Base-by-base conservation (phyloP, 2,888 invertebrate genomes). In the Acholoe squamosa region DNA sequence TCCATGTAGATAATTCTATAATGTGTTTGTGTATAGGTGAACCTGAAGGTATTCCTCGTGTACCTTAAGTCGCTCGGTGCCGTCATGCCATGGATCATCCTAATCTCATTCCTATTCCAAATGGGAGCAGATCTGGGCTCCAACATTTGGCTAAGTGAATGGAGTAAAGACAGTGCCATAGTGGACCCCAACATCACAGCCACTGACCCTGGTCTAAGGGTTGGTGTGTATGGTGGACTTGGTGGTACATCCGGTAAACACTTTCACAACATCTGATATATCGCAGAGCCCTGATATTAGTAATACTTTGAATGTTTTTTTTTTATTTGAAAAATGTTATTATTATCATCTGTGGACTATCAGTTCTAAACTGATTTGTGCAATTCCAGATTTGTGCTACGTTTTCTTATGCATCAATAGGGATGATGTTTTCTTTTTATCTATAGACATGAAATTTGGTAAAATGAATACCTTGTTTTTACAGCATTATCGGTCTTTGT, bases 201-300 rank as follows among this genome's bases (percentile, higher is more conserved):
- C 5, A 94, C 93, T 84, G 91, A 90, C 34, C 92, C 92, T 3
- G 92, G 89, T 7, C 92, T 93, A 34, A 93, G 96, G 25, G 94
- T 96, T 1, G 96, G 95, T 10, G 95, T 96, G 34, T 97, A 96
- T 92, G 96, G 96, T 10, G 94, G 93, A 16, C 92, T 95, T 0
- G 95, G 95, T 1, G 89, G 94, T 67, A 34, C 93, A 10, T 94
- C 95, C 93, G 94, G 95, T 95, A 93, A 52, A 51, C 7, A 7
- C 3, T 43, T 43, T 43, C 5, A 28, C 80, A 28, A 77, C 89
- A 5, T 33, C 90, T 7, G 1, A 54, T n/a, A 89, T 67, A 14
- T n/a, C n/a, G n/a, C n/a, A n/a, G n/a, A n/a, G n/a, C n/a, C n/a
- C n/a, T n/a, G n/a, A n/a, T n/a, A n/a, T n/a, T n/a, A n/a, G n/a